Conservation (phyloP, 2,888 invertebrate genomes). For the Lydus trimaculatus region DNA sequence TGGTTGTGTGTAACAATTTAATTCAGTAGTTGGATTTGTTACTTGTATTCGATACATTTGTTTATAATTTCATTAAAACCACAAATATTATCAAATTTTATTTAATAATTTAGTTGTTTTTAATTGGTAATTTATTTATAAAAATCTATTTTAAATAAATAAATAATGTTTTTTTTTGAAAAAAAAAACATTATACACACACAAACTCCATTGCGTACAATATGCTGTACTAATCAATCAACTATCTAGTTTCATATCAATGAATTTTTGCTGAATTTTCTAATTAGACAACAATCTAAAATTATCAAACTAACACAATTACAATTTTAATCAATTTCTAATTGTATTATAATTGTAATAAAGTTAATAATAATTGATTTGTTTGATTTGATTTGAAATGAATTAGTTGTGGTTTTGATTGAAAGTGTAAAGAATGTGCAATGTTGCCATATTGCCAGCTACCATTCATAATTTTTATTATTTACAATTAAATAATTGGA, state of each 20-base stretch:
- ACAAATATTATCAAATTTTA: neutral
- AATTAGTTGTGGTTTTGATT: constrained; percentile 21
- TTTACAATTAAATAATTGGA: constrained; percentile 24
- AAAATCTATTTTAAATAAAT: constrained; percentile 33
- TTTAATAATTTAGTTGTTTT: constrained; percentile 4
- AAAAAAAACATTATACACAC: constrained; percentile 47
- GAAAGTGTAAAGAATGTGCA: constrained; percentile 49
- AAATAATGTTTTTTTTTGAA: constrained; percentile 34
- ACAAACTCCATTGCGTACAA: constrained; percentile 72
- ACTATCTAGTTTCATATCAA: constrained; percentile 28
- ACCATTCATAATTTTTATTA: constrained; percentile 46
- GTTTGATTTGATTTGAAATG: neutral
- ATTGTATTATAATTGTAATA: neutral
- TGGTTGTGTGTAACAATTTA: constrained; percentile 40
- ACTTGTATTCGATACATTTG: constrained; percentile 12
- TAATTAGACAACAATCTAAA: neutral
- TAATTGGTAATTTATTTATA: constrained; percentile 7
- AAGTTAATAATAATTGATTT: neutral
- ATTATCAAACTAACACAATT: neutral
- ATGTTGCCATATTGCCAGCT: constrained; percentile 48
- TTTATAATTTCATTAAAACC: neutral
- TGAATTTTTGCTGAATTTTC: neutral
- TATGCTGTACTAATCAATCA: constrained; percentile 68
- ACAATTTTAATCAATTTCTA: neutral
- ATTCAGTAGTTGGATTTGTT: constrained; percentile 36